Percentiles rank a stretch among this genome's conserved stretches.
Evolutionary conservation across 2,888 invertebrate species (phyloP).

Genomic region (Drosophila buzzatii): DNA sequence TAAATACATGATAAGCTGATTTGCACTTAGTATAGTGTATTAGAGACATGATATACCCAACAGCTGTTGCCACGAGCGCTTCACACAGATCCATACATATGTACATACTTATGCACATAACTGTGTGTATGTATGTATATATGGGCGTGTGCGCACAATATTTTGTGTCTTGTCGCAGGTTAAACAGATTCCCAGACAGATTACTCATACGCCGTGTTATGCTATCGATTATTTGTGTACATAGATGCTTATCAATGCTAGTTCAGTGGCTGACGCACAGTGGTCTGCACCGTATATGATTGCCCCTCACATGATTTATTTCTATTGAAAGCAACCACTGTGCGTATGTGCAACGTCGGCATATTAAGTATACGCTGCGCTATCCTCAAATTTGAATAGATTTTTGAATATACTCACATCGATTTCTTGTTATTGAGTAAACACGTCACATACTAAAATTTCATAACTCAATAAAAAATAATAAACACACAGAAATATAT

Average conservation of each 20-base stretch:
- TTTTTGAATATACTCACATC: background rate
- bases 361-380: conserved; percentile 25
- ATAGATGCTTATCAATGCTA: conserved; percentile 10
- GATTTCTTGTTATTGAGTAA: conserved; percentile 35
- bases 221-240: conserved; percentile 21
- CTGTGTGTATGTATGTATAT: background rate
- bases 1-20: background rate
- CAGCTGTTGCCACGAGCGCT: background rate
- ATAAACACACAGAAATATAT: conserved; percentile 41
- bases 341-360: conserved; percentile 29
- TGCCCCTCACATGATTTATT: background rate
- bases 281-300: conserved; percentile 13
- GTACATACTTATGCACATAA: background rate
- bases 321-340: conserved; percentile 3
- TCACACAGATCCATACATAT: background rate
- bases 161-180: conserved; percentile 36
- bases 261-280: background rate
- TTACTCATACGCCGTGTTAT: conserved; percentile 21
- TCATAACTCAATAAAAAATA: conserved; percentile 56
- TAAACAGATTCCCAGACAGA: conserved; percentile 23
- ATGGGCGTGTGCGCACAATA: conserved; percentile 8
- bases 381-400: conserved; percentile 1
- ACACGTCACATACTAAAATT: conserved; percentile 41
- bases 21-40: background rate
- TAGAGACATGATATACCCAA: background rate